phyloP scores from a whole-genome alignment of 2,113 vertebrate genomes.

The Neolamprologus modestus region DNA sequence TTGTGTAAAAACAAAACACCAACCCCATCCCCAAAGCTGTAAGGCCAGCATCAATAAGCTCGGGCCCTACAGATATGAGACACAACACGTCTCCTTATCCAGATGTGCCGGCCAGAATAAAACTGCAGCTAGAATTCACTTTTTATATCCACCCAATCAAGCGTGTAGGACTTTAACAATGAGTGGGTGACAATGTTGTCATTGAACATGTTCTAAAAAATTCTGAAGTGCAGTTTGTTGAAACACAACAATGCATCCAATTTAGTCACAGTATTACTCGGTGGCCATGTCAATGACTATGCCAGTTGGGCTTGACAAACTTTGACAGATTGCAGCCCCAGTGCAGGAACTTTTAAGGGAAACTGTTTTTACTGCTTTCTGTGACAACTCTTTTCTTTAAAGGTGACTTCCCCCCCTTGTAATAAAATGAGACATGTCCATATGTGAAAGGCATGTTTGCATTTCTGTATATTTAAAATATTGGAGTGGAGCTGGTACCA shows the following conservation, averaged over 20 bases:
- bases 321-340: neutral
- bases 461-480: neutral
- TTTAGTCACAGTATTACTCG: neutral
- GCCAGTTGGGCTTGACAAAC: neutral
- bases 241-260: neutral
- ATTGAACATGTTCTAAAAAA: neutral
- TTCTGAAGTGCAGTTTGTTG: neutral
- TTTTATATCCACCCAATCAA: neutral
- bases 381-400: neutral
- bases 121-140: neutral
- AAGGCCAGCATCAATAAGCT: neutral
- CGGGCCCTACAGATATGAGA: neutral
- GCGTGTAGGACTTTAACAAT: neutral
- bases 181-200: neutral
- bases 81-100: neutral
- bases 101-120: neutral
- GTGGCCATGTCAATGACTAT: neutral
- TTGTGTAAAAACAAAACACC: neutral
- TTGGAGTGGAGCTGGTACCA: rapidly evolving
- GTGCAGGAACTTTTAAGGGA: neutral
- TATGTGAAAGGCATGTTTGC: neutral
- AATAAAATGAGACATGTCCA: neutral
- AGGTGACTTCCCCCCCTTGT: neutral
- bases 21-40: neutral
- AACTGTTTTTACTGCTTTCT: neutral